Conservation (phyloP, 2,113 vertebrate species). For the Trematocara zebra region DNA sequence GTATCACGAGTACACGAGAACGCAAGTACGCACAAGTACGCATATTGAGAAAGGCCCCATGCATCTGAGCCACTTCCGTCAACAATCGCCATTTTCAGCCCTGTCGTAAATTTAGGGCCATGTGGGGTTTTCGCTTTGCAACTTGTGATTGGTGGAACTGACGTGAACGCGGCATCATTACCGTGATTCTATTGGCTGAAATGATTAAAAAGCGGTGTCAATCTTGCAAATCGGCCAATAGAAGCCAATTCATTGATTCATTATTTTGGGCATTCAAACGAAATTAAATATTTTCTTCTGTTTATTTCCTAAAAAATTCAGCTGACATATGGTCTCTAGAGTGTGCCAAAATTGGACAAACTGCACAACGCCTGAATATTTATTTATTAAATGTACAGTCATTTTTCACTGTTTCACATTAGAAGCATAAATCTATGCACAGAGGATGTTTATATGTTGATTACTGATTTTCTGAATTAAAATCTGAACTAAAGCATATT, state of each 20-base stretch:
- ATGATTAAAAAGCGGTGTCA: neutral
- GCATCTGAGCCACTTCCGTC: neutral
- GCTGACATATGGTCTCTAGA: neutral
- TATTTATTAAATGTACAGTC: neutral
- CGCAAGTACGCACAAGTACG: too few relatives aligned
- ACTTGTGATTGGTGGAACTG: neutral
- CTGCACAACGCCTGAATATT: neutral
- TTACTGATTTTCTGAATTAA: neutral
- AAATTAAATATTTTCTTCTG: neutral
- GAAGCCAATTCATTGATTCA: neutral
- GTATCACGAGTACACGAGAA: too few relatives aligned
- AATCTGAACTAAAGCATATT: neutral
- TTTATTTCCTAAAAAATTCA: neutral
- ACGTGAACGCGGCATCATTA: neutral
- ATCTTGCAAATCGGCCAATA: neutral
- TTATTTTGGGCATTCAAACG: neutral
- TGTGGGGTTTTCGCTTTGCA: neutral
- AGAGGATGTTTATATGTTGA: neutral
- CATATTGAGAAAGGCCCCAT: too few relatives aligned
- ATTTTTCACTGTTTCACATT: neutral
- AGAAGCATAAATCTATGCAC: neutral
- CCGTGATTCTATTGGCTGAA: neutral
- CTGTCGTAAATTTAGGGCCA: neutral
- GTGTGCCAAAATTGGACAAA: neutral
- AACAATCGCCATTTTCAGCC: neutral